Base-by-base conservation (phyloP, 1,140 invertebrate genomes). In the Diabrotica undecimpunctata region DNA sequence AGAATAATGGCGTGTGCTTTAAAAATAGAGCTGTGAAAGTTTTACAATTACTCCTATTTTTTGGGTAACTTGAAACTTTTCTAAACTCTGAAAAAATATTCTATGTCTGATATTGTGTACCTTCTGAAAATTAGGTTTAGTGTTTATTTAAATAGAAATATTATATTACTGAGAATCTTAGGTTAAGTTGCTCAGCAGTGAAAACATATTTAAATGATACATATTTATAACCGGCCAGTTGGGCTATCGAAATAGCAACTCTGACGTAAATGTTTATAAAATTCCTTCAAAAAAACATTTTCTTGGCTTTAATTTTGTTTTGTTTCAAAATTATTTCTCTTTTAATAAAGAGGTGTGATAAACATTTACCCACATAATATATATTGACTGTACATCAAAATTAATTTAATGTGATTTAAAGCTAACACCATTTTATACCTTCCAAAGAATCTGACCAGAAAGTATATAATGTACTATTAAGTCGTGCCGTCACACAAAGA, bases 31-130 rank as follows among this genome's bases (percentile, higher is more conserved):
- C 59, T 64, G 56, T 68, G 55, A 56, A 64, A 25, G 61, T 62
- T 54, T 61, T 13, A 54, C 51, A 37, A 46, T 62, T 50, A 61
- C 59, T 61, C 50, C 36, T 46, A n/a, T 46, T 25, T 25, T 13
- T 52, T 10, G 55, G 37, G 38, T 13, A 60, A 46, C 13, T 9
- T 11, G 12, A 37, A 41, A 54, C 53, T 62, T 41, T 62, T 9
- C 52, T 12, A 54, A 41, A 53, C 36, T 53, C 54, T 39, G 11
- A 52, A 60, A 39, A 53, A 69, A 66, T 72, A 68, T 68, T 70
- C 67, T 73, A 69, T 72, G 71, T 75, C 73, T 75, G 73, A 75
- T 74, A 75, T 75, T 71, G 69, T 74, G 73, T 74, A 75, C 74
- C 74, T 74, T 75, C 69, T 61, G 67, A 73, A 74, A 69, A 66